phyloP scores from a whole-genome alignment of 1,140 invertebrate species.

The Apolygus lucorum region DNA sequence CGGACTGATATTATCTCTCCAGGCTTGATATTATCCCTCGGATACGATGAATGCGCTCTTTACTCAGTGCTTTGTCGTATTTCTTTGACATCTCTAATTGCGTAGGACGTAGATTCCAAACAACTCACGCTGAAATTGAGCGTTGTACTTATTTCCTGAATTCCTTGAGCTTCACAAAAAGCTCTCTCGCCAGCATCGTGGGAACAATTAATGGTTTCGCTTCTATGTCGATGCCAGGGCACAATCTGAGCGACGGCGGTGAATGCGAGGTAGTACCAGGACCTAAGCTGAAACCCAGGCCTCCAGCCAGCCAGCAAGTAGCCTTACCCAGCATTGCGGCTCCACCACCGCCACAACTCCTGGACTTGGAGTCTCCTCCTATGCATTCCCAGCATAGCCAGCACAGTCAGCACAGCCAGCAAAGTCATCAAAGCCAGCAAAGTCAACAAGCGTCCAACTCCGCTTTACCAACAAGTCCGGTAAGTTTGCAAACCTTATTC shows the following conservation, averaged over 20 bases:
- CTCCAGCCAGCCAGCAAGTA: background rate
- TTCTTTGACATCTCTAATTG: too few species aligned
- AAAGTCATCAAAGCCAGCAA: background rate
- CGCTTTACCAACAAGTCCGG: background rate
- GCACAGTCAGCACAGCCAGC: too few species aligned
- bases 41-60: too few species aligned
- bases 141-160: too few species aligned
- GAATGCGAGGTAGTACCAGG: slow-evolving; percentile 10
- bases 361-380: slow-evolving; percentile 42
- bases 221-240: slow-evolving; percentile 11
- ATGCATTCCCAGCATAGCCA: slow-evolving; percentile 40
- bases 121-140: too few species aligned
- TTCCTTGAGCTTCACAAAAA: too few species aligned
- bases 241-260: slow-evolving; percentile 10
- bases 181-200: background rate
- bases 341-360: slow-evolving; percentile 36
- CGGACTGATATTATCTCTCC: too few species aligned
- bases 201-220: background rate
- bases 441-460: background rate
- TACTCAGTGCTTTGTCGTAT: too few species aligned
- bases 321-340: slow-evolving; percentile 14
- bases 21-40: too few species aligned
- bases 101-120: too few species aligned
- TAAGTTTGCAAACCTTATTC: too few species aligned
- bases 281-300: slow-evolving; percentile 18